phyloP scores from a whole-genome alignment of 2,113 vertebrate species.

The Upupa epops region DNA sequence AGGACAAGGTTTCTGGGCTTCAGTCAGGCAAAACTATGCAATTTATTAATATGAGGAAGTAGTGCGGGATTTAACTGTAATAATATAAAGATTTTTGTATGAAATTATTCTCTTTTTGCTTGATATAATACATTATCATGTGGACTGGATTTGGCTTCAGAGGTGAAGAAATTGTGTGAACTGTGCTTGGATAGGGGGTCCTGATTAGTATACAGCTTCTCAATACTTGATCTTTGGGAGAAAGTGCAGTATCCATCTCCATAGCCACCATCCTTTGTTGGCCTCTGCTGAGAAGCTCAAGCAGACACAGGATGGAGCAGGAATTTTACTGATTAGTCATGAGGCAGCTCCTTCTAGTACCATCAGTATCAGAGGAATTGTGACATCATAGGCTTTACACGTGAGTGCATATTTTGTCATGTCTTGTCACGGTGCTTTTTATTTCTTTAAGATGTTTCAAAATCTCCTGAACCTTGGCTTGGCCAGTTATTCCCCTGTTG shows the following conservation, averaged over 20 bases:
- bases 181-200: no score
- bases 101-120: neutral
- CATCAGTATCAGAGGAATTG: neutral
- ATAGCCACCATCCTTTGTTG: neutral
- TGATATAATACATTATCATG: no score
- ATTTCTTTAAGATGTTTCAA: neutral
- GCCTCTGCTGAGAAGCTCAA: neutral
- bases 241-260: neutral
- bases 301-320: neutral
- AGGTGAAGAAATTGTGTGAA: neutral
- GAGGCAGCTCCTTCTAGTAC: neutral
- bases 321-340: neutral
- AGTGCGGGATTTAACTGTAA: neutral
- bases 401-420: neutral
- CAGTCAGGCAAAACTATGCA: neutral
- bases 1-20: neutral
- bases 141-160: neutral
- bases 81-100: fast-evolving
- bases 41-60: neutral
- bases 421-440: neutral
- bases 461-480: neutral
- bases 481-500: neutral
- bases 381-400: neutral
- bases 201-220: neutral
- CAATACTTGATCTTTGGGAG: neutral